Conservation (phyloP, 1,140 invertebrate genomes). For the Orchesella cincta region DNA sequence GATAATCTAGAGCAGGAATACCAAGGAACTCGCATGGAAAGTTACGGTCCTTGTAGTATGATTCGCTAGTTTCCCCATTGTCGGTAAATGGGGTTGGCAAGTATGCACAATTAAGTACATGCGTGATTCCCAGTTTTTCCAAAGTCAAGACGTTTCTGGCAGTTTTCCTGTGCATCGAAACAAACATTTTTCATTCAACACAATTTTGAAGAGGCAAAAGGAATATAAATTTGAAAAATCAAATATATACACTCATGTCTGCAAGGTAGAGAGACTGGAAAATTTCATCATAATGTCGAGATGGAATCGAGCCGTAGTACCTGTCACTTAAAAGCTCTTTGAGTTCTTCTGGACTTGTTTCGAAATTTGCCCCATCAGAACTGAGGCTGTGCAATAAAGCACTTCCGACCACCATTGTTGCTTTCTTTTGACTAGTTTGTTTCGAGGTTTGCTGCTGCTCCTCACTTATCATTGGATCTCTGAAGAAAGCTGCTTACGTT, state of each 20-base stretch:
- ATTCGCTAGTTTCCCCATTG: background rate
- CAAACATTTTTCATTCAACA: no score
- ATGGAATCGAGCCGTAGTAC: background rate
- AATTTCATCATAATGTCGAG: constrained; percentile 18
- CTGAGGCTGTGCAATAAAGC: no score
- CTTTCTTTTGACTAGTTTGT: no score
- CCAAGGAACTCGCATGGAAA: constrained; percentile 11
- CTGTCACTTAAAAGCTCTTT: background rate
- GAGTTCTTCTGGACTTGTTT: constrained; percentile 17
- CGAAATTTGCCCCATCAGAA: no score
- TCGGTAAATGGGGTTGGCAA: background rate
- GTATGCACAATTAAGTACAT: constrained; percentile 35
- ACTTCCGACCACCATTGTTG: no score
- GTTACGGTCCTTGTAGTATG: constrained; percentile 18
- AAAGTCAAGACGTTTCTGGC: constrained; percentile 26
- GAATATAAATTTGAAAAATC: no score
- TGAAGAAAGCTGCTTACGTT: no score
- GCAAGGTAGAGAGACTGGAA: background rate
- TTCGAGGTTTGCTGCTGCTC: no score
- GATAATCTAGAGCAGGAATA: constrained; percentile 29
- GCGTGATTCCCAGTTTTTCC: constrained; percentile 32
- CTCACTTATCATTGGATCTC: no score
- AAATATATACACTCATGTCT: no score
- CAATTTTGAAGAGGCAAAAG: no score
- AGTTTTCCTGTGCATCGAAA: no score